phyloP scores from a whole-genome alignment of 1,140 invertebrate species.

The Agrypnia vestita region DNA sequence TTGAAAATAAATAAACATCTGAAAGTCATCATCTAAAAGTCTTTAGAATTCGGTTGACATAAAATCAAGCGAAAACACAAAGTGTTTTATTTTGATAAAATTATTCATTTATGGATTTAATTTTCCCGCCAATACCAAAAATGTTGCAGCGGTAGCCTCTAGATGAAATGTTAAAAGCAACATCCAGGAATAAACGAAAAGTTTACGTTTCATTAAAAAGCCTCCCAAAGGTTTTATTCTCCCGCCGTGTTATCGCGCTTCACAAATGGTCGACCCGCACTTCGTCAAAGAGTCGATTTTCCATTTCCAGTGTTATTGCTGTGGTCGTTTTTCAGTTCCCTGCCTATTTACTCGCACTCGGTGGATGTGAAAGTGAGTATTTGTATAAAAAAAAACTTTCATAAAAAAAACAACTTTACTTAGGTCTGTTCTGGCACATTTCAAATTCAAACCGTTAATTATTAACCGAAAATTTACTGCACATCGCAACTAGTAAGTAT shows the following conservation, averaged over 20 bases:
- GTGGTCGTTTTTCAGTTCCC: conserved; percentile 9
- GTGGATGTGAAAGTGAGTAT: not conserved
- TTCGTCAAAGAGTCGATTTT: not conserved
- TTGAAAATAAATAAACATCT: too few relatives aligned
- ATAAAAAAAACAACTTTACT: too few relatives aligned
- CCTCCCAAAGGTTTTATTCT: conserved; percentile 28
- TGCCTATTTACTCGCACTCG: conserved; percentile 8
- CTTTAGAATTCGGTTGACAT: too few relatives aligned
- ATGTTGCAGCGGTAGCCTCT: not conserved
- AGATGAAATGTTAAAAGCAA: conserved; percentile 25
- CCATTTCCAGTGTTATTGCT: conserved; percentile 3
- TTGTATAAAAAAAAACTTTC: too few relatives aligned
- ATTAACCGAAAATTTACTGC: too few relatives aligned
- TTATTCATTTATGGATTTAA: not conserved
- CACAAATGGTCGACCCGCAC: conserved; percentile 14
- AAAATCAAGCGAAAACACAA: too few relatives aligned
- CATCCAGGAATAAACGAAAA: conserved; percentile 33
- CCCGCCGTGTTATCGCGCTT: conserved; percentile 13
- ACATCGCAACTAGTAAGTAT: too few relatives aligned
- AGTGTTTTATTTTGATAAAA: too few relatives aligned
- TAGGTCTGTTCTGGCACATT: too few relatives aligned
- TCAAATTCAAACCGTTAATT: too few relatives aligned
- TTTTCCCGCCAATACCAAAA: not conserved
- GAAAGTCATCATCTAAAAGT: too few relatives aligned
- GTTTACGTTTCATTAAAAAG: conserved; percentile 39